Evolutionary conservation across 2,797 vertebrate species (phyloP).

Genomic region (Ceryle rudis): DNA sequence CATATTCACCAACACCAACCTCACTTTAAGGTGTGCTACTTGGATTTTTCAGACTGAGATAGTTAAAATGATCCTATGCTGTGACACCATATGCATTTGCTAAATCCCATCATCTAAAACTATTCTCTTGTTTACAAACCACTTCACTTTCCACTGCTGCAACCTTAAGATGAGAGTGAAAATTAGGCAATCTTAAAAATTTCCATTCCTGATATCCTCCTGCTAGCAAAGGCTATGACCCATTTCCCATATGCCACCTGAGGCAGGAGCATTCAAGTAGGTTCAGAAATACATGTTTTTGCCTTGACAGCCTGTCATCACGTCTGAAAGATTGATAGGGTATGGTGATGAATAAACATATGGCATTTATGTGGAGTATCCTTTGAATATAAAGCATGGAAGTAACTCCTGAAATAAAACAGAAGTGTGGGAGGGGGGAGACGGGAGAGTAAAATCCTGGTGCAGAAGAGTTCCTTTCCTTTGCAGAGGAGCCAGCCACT

Average conservation of each 20-base stretch:
- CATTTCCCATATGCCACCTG: background rate
- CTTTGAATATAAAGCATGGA: background rate
- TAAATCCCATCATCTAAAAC: background rate
- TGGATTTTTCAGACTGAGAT: background rate
- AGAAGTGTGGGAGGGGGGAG: background rate
- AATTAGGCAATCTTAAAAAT: background rate
- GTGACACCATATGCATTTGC: background rate
- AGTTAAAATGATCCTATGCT: background rate
- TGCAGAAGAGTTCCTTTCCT: background rate
- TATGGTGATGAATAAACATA: constrained; percentile 7
- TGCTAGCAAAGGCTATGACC: background rate
- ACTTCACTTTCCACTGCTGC: background rate
- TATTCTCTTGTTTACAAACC: background rate
- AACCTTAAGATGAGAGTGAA: background rate
- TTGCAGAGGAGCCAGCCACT: background rate
- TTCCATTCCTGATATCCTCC: background rate
- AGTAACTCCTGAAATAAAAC: background rate
- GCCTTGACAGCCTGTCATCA: background rate
- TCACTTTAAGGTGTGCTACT: background rate
- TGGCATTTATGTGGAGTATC: background rate
- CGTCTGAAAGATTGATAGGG: background rate
- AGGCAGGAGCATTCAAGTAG: background rate
- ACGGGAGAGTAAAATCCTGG: background rate
- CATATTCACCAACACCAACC: background rate
- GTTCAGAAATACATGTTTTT: background rate